Conservation (phyloP, 2,888 invertebrate genomes). For the Calameuta filiformis region DNA sequence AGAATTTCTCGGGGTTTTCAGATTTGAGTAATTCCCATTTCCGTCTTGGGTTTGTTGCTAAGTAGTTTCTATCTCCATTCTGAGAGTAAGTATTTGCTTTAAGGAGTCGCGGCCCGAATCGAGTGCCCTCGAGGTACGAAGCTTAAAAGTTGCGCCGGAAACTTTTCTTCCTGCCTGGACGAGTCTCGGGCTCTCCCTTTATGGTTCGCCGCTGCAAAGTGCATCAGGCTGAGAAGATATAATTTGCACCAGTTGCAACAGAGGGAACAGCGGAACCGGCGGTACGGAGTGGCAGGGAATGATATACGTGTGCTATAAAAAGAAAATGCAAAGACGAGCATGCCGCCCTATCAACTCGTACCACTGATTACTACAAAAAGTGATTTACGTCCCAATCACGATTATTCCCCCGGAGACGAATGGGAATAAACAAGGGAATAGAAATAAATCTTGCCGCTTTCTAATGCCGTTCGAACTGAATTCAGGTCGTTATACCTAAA, state of each 20-base stretch:
- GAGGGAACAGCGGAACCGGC: neutral
- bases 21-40: neutral
- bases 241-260: neutral
- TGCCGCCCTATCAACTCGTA: neutral
- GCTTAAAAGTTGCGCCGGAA: neutral
- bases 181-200: neutral
- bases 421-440: neutral
- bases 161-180: neutral
- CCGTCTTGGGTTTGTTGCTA: neutral
- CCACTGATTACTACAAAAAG: neutral
- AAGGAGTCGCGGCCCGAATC: neutral
- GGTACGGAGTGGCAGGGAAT: neutral
- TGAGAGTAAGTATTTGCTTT: constrained; percentile 22
- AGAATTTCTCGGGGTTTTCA: neutral
- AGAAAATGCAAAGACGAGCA: neutral
- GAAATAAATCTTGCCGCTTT: neutral
- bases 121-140: neutral
- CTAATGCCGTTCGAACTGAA: neutral
- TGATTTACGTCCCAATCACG: neutral
- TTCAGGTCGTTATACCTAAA: neutral
- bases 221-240: neutral
- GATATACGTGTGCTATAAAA: neutral
- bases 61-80: constrained; percentile 8
- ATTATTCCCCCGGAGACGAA: neutral
- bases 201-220: neutral